Evolutionary conservation across 2,888 invertebrate genomes (phyloP), one percentile per base, ranked within the genome.

Genomic region (Callyntrura sp.): DNA sequence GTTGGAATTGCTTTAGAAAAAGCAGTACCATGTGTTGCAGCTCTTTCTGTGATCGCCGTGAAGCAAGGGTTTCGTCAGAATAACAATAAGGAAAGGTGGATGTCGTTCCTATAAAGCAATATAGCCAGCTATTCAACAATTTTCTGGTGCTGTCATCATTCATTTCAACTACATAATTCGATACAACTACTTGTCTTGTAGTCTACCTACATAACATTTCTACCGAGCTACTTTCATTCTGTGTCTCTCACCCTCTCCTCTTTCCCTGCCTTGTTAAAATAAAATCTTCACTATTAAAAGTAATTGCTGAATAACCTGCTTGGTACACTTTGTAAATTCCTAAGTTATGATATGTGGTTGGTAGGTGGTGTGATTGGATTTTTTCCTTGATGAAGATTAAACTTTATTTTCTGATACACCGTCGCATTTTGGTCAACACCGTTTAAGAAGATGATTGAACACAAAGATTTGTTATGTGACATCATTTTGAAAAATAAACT

Each of bases 221-320:
- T 45, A 20, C 20, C 17, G 70, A 70, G 45, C 70, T 70, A 45
- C 70, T 43, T 70, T 70, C 45, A 17, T 12, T 70, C 43, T n/a
- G 68, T 35, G 3, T 35, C 35, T 35, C 35, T 35, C 35, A 35
- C 35, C 35, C 35, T 35, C 35, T 35, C 6, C 35, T 35, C 35
- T 35, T 6, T 35, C 6, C 3, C 68, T 35, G 35, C n/a, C 35
- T 68, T 2, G 23, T 25, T 45, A 45, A 70, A 70, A 45, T 8
- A 20, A 70, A 11, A n/a, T 45, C 20, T 45, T 70, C 43, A 20
- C 45, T 17, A 45, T 70, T 70, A 45, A 45, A 35, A 45, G 11
- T 70, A 70, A 70, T 70, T 45, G 45, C 20, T 20, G 45, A 43
- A 70, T 70, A 70, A 70, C 70, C 70, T 70, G 70, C 43, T 70